Conservation (phyloP, 2,113 vertebrate genomes). For the Herpetotheres cachinnans region DNA sequence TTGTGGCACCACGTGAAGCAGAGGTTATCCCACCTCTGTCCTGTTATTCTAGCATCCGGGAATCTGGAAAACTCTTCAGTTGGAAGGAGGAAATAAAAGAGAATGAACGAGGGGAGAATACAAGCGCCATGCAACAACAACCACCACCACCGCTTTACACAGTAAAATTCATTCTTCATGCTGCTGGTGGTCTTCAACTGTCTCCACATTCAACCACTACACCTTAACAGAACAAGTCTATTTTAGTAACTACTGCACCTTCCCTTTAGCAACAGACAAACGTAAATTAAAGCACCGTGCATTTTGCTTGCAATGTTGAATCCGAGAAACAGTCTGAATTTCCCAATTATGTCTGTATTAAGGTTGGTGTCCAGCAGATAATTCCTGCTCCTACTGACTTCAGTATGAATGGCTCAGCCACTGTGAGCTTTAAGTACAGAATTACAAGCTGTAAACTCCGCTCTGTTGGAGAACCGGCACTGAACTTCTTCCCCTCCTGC, state of each 20-base stretch:
- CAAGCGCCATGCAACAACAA: not conserved
- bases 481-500: not conserved
- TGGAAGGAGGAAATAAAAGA: not conserved
- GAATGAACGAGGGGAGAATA: not conserved
- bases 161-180: not conserved
- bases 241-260: not conserved
- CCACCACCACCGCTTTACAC: not conserved
- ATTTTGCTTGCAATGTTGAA: not conserved
- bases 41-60: not conserved
- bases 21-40: slow-evolving; percentile 2
- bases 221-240: not conserved
- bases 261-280: not conserved
- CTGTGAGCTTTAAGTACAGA: slow-evolving; percentile 28
- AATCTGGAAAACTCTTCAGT: slow-evolving; percentile 2
- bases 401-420: not conserved
- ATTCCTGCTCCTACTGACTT: not conserved
- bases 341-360: not conserved
- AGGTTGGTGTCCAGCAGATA: not conserved
- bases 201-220: not conserved
- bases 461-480: slow-evolving; percentile 3
- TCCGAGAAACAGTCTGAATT: not conserved
- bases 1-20: not conserved
- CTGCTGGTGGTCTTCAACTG: not conserved
- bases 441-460: not conserved
- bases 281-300: fast-evolving